A percentile compares a stretch with the other conserved stretches of the same genome.
Evolutionary conservation across 2,113 vertebrate species (phyloP).

Genomic region (Naja naja): DNA sequence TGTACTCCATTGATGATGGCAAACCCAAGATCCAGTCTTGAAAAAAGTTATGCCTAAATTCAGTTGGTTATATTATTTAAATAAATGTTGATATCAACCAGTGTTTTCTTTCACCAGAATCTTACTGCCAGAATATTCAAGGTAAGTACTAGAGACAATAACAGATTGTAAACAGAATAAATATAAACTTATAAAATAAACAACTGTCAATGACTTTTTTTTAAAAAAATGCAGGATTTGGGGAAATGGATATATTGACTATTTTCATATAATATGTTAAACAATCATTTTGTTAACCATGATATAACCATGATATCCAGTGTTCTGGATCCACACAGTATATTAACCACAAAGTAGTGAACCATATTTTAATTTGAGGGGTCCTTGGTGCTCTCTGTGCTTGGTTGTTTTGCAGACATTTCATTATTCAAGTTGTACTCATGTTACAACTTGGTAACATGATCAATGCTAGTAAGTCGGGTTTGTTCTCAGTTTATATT

Average conservation of each 20-base stretch:
- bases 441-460: too few species aligned
- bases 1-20: too few species aligned
- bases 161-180: background rate
- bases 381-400: too few species aligned
- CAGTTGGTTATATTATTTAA: background rate
- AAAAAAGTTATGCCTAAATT: too few species aligned
- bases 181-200: background rate
- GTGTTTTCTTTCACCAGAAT: background rate
- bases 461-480: too few species aligned
- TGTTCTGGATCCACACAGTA: background rate
- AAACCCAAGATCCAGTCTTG: too few species aligned
- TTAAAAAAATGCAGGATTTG: background rate
- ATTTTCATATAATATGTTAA: background rate
- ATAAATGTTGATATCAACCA: background rate
- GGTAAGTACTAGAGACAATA: background rate
- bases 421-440: too few species aligned
- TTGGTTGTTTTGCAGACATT: too few species aligned
- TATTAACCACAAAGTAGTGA: background rate
- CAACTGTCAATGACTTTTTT: background rate
- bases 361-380: too few species aligned
- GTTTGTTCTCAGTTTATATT: too few species aligned
- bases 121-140: background rate
- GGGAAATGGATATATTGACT: background rate
- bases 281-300: background rate
- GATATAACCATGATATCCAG: background rate